Evolutionary conservation across 2,113 vertebrate species (phyloP), one percentile per base, ranked within the genome.

Genomic region (Callipepla californica): DNA sequence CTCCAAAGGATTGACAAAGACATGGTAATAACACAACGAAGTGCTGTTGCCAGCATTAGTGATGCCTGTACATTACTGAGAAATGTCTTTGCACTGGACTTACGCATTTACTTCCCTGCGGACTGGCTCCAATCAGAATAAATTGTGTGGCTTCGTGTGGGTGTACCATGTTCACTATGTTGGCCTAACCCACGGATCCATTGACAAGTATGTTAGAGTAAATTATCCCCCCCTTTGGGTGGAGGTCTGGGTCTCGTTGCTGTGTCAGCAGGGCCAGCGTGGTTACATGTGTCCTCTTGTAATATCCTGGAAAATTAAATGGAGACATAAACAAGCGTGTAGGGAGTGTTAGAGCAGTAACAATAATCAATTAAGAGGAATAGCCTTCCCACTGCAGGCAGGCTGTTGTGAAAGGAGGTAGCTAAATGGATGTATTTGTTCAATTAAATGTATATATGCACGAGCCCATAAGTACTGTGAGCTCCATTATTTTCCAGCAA

Each of bases 351-450:
- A 86, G 51, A 77, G 76, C 73, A 77, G 67, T 73, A 67, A n/a
- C 89, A 88, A 81, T 87, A 89, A 93, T 89, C 91, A 74, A 79
- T 95, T 95, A 96, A 80, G 38, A 87, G 88, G 67, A 94, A 65
- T 74, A 85, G 13, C 45, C 67, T 87, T 38, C 53, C 59, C 63
- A 59, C 34, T 58, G 80, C 83, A 81, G 84, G 82, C 70, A 93
- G 66, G 72, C 72, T 75, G 34, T 20, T 62, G 59, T 21, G 42
- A 89, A 79, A 73, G 51, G 40, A 4, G 2, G 66, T 67, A 65
- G 80, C 65, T 96, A 79, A 94, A 57, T 78, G 62, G 67, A 65
- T 94, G 68, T 89, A 53, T 93, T 93, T 95, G 89, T 80, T 95
- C 94, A 93, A 92, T 96, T 96, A 93, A 93, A 95, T 13, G 14